Evolutionary conservation across 1,140 invertebrate genomes (phyloP), one percentile per base, ranked within the genome.

Genomic region (Temnothorax curvispinosus): DNA sequence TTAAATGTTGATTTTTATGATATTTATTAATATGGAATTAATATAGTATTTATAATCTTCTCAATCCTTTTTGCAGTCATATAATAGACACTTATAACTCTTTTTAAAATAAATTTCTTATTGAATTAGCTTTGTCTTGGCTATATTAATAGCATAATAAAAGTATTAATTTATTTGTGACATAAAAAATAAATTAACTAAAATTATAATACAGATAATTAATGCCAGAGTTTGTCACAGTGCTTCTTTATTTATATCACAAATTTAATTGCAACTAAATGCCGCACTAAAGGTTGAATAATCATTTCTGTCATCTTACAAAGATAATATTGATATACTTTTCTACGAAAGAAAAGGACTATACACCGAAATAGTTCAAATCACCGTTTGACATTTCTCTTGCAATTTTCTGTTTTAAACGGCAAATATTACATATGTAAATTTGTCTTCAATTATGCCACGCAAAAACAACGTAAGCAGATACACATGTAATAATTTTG

Each of bases 351-450:
- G 13, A 50, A 69, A 58, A 78, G 50, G 7, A 50, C 5, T 35
- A 35, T 35, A 56, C 21, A 3, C 27, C 11, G 18, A 47, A 60
- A 60, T 11, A n/a, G 6, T 35, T 41, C 15, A 44, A 58, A 58
- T 56, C 50, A 41, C 18, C 50, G 35, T 81, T 72, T 82, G 41
- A 82, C 38, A 82, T 82, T 82, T 82, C 41, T 47, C 1, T 74
- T 32, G 6, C 38, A 60, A 74, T 82, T 82, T 74, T 18, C 67
- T 72, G 4, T 67, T 15, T 65, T 58, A 72, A 82, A 72, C 27
- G 27, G 38, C 38, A 72, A 82, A 82, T 58, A 69, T 82, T 82
- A 56, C 13, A 58, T 67, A 67, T 44, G 64, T 82, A 72, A 82
- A 5, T 72, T 82, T 58, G 11, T 72, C 35, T 44, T 67, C 18